Evolutionary conservation across 35 echinoderm and acorn worm genomes (phyloP), one percentile per base, ranked within the genome.

Genomic region (Nesometra sesokonis): DNA sequence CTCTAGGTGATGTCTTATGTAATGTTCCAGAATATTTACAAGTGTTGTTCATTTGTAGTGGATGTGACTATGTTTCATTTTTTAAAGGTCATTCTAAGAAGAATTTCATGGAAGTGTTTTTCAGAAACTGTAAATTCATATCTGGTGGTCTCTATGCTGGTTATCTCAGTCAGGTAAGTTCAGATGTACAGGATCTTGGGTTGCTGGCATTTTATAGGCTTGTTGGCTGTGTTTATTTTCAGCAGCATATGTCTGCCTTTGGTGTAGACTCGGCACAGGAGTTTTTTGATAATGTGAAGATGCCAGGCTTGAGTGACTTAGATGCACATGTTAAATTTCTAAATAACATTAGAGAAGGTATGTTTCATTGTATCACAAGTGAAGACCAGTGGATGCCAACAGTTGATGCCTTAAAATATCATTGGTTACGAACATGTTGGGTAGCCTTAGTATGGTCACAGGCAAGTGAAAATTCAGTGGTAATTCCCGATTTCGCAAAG

Each of bases 11-110:
- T 33, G 1, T 38, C 11, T 21, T 85, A 32, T 37, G 27, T 78
- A 32, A 83, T 79, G 35, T 93, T 80, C 39, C 37, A 11, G 34
- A 85, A 29, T 86, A 67, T 27, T 52, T 89, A 17, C 91, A 93
- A 33, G 80, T 93, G 36, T 34, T 93, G 27, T 93, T 88, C 36
- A 89, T 93, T 29, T 81, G 86, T 36, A 84, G 80, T 80, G 91
- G 91, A 8, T 93, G 87, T 89, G 91, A 93, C 34, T 93, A 89
- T 93, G 91, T 93, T 29, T 93, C 91, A 0, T 88, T 85, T 57
- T 93, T 93, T 37, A 85, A 78, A 81, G 83, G 82, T 17, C 80
- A 88, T 37, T 47, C 82, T 27, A 93, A 92, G 39, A 84, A 82
- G 36, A 47, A n/a, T 27, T 90, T 90, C 37, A 30, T 84, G 15